Evolutionary conservation across 2,113 vertebrate species (phyloP).

Genomic region (Ameiurus melas): DNA sequence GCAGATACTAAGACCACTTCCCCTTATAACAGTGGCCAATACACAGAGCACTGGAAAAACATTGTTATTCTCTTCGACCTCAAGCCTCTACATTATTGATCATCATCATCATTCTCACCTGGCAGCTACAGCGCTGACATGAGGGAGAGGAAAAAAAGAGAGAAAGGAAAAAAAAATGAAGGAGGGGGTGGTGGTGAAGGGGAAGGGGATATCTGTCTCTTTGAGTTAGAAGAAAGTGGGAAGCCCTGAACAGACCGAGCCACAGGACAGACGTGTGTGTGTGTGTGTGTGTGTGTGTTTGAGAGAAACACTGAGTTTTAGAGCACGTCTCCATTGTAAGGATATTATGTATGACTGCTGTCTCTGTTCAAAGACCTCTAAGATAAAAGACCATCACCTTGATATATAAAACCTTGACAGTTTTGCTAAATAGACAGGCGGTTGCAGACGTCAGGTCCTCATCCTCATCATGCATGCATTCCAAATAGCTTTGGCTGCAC

Average conservation of each 20-base stretch:
- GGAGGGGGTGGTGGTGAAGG: constrained; percentile 29
- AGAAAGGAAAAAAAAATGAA: constrained; percentile 50
- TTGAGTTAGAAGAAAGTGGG: constrained; percentile 63
- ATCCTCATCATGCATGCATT: constrained; percentile 16
- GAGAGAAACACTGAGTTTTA: constrained; percentile 26
- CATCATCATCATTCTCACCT: constrained; percentile 69
- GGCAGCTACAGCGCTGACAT: constrained; percentile 67
- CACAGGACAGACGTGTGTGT: constrained; percentile 31
- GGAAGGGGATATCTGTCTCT: constrained; percentile 64
- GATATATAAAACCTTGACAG: constrained; percentile 26
- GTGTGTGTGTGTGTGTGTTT: constrained; percentile 20
- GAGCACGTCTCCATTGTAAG: constrained; percentile 1
- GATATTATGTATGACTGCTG: constrained; percentile 45
- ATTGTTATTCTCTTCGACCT: constrained; percentile 68
- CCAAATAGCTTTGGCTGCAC: neutral
- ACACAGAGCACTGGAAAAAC: constrained; percentile 45
- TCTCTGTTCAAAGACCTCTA: constrained; percentile 34
- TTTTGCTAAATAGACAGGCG: constrained; percentile 23
- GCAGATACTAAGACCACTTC: neutral
- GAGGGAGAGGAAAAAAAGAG: constrained; percentile 11
- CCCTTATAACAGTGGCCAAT: neutral
- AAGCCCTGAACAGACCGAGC: constrained; percentile 63
- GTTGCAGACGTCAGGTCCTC: constrained; percentile 10
- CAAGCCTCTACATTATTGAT: constrained; percentile 66
- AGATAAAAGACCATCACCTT: constrained; percentile 45